A percentile compares a stretch with the other conserved stretches of the same genome.
phyloP scores from a whole-genome alignment of 1,140 invertebrate genomes.

The Cecropterus lyciades region DNA sequence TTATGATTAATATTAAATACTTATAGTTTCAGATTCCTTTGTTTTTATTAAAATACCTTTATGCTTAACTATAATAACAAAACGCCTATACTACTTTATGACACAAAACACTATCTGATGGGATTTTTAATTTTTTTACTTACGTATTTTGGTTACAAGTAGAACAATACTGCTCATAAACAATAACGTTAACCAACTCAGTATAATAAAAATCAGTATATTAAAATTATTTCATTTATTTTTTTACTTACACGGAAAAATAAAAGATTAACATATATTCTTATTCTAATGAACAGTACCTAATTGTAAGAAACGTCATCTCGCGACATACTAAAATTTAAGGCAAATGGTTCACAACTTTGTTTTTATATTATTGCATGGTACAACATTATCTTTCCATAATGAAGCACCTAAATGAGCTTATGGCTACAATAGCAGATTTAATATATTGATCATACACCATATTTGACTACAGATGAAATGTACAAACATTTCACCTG shows the following conservation, averaged over 20 bases:
- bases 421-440: neutral
- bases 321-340: neutral
- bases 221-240: neutral
- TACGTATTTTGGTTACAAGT: no score
- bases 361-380: neutral
- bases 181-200: no score
- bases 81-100: no score
- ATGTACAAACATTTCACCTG: no score
- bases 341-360: conserved; percentile 1
- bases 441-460: neutral
- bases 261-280: neutral
- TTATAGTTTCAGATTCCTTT: conserved; percentile 71
- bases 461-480: no score
- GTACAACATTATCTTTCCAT: neutral
- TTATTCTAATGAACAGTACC: neutral
- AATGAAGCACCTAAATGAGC: neutral
- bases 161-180: no score
- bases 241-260: neutral
- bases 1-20: conserved; percentile 81
- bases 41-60: conserved; percentile 38
- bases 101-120: no score
- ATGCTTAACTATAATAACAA: neutral
- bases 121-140: no score
- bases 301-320: neutral
- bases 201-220: neutral